A percentile compares a stretch with the other conserved stretches of the same genome.
Evolutionary conservation across 2,888 invertebrate species (phyloP).

Genomic region (Drosophila tanythrix): DNA sequence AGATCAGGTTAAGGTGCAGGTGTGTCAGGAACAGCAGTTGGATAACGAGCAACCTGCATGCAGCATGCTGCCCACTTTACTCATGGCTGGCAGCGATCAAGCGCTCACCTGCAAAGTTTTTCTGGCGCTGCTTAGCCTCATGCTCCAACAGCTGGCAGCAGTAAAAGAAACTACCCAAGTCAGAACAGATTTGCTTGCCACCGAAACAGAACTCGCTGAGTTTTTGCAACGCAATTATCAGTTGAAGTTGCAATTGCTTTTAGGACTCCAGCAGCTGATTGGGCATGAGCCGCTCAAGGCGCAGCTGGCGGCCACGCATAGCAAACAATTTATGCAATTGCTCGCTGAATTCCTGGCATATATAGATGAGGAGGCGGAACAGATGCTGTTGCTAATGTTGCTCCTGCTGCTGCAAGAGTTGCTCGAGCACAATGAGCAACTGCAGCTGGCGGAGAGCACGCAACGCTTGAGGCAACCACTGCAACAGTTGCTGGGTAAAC

Average conservation of each 20-base stretch:
- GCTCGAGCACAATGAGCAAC: conserved; percentile 60
- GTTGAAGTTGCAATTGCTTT: conserved; percentile 75
- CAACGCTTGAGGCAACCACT: conserved; percentile 47
- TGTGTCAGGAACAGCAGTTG: conserved; percentile 49
- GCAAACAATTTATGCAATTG: conserved; percentile 73
- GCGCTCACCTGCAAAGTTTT: conserved; percentile 81
- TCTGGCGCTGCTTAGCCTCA: conserved; percentile 69
- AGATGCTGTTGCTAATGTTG: conserved; percentile 64
- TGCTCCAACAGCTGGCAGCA: conserved; percentile 45
- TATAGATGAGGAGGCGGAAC: conserved; percentile 53
- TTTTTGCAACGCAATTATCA: conserved; percentile 76
- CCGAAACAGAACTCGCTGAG: conserved; percentile 74
- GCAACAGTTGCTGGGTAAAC: conserved; percentile 43
- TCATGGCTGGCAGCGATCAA: conserved; percentile 72
- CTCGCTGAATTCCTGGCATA: conserved; percentile 67
- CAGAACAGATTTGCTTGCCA: conserved; percentile 69
- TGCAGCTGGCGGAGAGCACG: conserved; percentile 37
- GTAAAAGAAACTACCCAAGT: neutral
- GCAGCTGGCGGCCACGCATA: conserved; percentile 75
- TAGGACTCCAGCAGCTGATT: conserved; percentile 80
- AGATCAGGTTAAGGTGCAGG: conserved; percentile 56
- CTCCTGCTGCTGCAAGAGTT: conserved; percentile 80
- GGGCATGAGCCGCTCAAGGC: conserved; percentile 79
- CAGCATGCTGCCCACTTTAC: conserved; percentile 62
- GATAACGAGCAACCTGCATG: conserved; percentile 50